Percentiles rank a stretch among this genome's conserved stretches.
Conservation (phyloP, 2,113 vertebrate genomes). For the Cavia porcellus region DNA sequence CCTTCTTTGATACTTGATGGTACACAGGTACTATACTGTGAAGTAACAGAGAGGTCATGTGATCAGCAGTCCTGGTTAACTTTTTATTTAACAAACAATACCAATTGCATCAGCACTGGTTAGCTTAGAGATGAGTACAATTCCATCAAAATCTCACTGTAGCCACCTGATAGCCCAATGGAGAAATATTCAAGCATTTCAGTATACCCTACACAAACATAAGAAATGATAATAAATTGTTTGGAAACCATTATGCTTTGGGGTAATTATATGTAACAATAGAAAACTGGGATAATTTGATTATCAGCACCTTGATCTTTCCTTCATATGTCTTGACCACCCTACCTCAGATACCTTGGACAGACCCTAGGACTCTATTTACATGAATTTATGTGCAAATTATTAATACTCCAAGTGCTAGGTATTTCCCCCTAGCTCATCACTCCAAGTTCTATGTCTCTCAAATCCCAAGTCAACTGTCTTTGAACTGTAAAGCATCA, state of each 20-base stretch:
- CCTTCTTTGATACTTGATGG: not conserved
- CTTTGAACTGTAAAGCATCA: not conserved
- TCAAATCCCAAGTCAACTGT: not conserved
- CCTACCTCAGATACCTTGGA: not conserved
- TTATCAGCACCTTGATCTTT: not conserved
- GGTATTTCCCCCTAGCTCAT: too few species aligned
- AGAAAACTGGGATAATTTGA: not conserved
- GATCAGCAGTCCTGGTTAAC: not conserved
- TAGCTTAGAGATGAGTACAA: not conserved
- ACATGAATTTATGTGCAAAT: not conserved
- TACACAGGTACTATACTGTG: not conserved
- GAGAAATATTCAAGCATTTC: not conserved
- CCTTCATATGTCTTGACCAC: not conserved
- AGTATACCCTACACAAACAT: not conserved
- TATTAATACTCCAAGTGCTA: not conserved
- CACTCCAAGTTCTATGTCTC: not conserved
- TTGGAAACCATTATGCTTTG: not conserved
- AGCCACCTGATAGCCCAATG: not conserved
- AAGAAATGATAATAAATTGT: not conserved
- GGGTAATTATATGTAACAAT: not conserved
- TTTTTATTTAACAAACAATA: not conserved
- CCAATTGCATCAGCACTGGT: not conserved
- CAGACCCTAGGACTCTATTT: not conserved
- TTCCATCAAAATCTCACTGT: not conserved
- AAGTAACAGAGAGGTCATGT: not conserved